Percentiles rank a stretch among this genome's conserved stretches.
These are phyloP conservation scores for Ornithoptera alexandrae DNA, from an alignment of 2,888 invertebrate genomes.

Conservation along the genomic window DNA sequence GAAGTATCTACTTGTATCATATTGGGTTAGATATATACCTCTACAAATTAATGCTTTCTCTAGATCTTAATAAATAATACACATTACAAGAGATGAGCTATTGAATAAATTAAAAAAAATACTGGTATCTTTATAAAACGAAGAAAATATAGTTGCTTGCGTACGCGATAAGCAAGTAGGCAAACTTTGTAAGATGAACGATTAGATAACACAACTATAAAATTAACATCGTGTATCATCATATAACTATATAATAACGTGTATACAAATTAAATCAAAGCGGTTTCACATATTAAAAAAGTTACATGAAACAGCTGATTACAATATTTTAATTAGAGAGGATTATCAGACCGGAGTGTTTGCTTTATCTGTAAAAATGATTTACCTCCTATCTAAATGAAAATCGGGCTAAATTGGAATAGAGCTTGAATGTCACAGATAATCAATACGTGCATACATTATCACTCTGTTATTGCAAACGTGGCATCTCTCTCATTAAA, in stretches of 20 bases:
- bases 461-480: slow-evolving; percentile 1
- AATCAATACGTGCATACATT: slow-evolving; percentile 3
- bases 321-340: slow-evolving; percentile 21
- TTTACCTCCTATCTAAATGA: slow-evolving; percentile 26
- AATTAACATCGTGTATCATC: background rate
- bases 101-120: too few species aligned
- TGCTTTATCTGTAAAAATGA: slow-evolving; percentile 23
- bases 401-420: slow-evolving; percentile 19
- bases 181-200: background rate
- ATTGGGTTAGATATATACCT: too few species aligned
- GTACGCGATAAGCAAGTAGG: background rate
- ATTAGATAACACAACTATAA: background rate
- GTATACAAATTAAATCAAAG: background rate
- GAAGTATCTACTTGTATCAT: too few species aligned
- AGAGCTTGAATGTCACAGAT: slow-evolving; percentile 22
- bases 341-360: slow-evolving; percentile 15
- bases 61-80: too few species aligned
- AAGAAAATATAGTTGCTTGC: too few species aligned
- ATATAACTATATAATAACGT: background rate
- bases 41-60: too few species aligned
- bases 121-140: too few species aligned
- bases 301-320: slow-evolving; percentile 19
- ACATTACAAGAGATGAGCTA: too few species aligned
- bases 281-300: slow-evolving; percentile 14
- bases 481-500: too few species aligned